phyloP scores from a whole-genome alignment of 2,888 invertebrate genomes.

The Patella ulyssiponensis region DNA sequence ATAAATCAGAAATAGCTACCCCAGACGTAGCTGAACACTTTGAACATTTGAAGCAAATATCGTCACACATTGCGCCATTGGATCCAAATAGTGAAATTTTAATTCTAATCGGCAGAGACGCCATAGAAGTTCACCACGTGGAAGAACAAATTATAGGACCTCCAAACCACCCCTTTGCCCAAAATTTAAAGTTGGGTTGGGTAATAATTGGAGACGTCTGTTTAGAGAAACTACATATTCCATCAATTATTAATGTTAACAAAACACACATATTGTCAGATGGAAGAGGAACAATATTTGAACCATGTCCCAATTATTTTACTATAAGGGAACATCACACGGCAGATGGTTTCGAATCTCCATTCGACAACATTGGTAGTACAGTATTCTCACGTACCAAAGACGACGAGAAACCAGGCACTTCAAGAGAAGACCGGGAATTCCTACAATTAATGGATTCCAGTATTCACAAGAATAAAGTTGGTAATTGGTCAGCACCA shows the following conservation, averaged over 20 bases:
- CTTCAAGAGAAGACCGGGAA: conserved; percentile 34
- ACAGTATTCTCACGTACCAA: conserved; percentile 24
- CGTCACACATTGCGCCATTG: conserved; percentile 18
- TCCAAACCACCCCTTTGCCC: conserved; percentile 29
- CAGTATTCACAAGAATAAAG: conserved; percentile 9
- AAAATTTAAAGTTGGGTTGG: conserved; percentile 30
- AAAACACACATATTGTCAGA: conserved; percentile 9
- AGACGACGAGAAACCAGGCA: conserved; percentile 27
- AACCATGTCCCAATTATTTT: conserved; percentile 20
- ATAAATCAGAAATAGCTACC: conserved; percentile 26
- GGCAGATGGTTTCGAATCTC: no score
- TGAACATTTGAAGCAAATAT: conserved; percentile 17
- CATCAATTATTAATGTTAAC: conserved; percentile 22
- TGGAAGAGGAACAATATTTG: conserved; percentile 16
- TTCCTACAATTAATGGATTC: conserved; percentile 31
- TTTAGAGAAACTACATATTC: conserved; percentile 30
- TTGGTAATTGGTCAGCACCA: conserved; percentile 25
- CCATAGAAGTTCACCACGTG: conserved; percentile 38
- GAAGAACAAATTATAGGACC: conserved; percentile 32
- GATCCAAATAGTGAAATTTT: conserved; percentile 23
- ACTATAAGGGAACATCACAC: conserved; percentile 10
- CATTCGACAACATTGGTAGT: not conserved
- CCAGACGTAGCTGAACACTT: conserved; percentile 20
- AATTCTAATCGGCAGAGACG: conserved; percentile 35
- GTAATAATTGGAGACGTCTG: conserved; percentile 39